Conservation (phyloP, 2,797 vertebrate species). For the Sphenopsis melanotis region DNA sequence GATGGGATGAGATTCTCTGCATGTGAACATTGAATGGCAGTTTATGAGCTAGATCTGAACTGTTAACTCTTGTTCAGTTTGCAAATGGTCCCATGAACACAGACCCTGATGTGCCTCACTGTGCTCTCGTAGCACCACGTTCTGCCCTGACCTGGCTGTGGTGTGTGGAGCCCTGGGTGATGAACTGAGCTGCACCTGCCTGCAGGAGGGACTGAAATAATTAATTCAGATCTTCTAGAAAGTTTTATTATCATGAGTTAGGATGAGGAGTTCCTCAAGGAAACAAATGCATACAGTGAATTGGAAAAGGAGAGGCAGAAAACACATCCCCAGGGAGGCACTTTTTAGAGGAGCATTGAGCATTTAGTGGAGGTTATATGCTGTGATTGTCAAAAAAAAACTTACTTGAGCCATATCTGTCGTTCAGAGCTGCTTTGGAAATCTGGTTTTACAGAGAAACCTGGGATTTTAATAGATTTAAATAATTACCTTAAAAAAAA, state of each 20-base stretch:
- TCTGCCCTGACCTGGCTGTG: accelerated
- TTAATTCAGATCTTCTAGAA: background rate
- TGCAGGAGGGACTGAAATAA: background rate
- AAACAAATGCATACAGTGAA: background rate
- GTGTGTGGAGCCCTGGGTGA: accelerated
- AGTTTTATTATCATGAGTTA: background rate
- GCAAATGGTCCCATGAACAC: accelerated
- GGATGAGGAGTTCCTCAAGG: background rate
- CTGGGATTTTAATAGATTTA: background rate
- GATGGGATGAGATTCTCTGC: background rate
- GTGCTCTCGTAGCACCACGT: accelerated
- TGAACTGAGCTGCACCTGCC: background rate
- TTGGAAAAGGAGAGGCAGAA: background rate
- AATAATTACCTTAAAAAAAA: background rate
- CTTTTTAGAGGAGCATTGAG: background rate
- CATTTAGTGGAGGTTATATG: background rate
- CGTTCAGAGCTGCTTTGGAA: background rate
- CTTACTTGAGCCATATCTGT: background rate
- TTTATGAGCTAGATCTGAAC: background rate
- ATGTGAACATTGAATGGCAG: background rate
- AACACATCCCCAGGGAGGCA: background rate
- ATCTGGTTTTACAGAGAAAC: background rate
- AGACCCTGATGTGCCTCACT: accelerated
- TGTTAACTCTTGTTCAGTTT: background rate
- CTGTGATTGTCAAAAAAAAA: background rate